phyloP scores from a whole-genome alignment of 1,140 invertebrate genomes.

The Cyrtorhinus lividipennis region DNA sequence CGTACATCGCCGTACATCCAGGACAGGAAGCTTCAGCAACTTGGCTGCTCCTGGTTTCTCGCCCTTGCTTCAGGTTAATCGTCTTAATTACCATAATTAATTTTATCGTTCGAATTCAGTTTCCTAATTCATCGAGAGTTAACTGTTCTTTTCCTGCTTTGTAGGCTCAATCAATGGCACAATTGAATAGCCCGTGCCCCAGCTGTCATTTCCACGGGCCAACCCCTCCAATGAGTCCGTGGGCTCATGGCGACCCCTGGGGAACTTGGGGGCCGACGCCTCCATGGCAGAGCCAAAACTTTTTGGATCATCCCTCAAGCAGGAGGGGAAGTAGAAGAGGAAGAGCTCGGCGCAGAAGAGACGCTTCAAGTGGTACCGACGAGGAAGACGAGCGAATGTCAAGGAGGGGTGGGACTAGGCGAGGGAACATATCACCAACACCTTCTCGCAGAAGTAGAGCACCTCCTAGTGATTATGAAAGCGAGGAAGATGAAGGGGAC shows the following conservation, averaged over 20 bases:
- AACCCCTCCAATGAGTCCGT: not conserved
- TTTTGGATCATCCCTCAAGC: not conserved
- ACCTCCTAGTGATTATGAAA: conserved; percentile 25
- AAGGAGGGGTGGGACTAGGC: conserved; percentile 1
- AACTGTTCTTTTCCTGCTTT: not conserved
- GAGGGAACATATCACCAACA: conserved; percentile 1
- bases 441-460: conserved; percentile 11
- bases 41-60: not conserved
- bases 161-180: conserved; percentile 55
- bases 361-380: not conserved
- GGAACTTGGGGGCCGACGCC: not conserved
- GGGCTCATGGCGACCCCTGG: not conserved
- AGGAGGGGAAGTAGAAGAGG: not conserved
- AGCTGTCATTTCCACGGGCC: conserved; percentile 36
- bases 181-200: conserved; percentile 42
- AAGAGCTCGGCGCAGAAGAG: not conserved
- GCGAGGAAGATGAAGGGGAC: conserved; percentile 24
- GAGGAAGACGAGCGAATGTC: not conserved
- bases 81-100: conserved; percentile 8
- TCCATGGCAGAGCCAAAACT: conserved; percentile 2
- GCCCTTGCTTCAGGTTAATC: not conserved
- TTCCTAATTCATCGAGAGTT: too few relatives aligned
- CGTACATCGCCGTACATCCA: not conserved
- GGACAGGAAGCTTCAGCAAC: conserved; percentile 8
- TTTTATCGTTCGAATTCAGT: too few relatives aligned